Base-by-base conservation (phyloP, 2,113 vertebrate species). In the Irena cyanogastra region DNA sequence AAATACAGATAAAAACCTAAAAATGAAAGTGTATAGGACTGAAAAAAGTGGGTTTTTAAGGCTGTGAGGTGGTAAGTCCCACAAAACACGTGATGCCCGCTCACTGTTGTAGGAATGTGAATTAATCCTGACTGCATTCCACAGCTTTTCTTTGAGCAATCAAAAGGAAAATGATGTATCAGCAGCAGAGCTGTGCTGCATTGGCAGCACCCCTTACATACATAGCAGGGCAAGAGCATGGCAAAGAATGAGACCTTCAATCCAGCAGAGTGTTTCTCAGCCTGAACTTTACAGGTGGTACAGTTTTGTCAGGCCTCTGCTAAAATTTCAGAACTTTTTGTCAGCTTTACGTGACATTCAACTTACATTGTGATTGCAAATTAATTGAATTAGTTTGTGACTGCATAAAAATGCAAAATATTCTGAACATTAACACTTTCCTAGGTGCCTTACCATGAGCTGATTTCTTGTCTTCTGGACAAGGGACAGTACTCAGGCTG, bases 91-190 rank as follows among this genome's bases (percentile, higher is more conserved):
- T 64, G 28, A 33, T 89, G 61, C 28, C 71, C 28, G 6, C 60
- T 84, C 70, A 53, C 11, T 2, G 1, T 54, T 94, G 45, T 57
- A 54, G n/a, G 65, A 87, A 94, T 63, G 24, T 64, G 93, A 76
- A 30, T 45, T 70, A 79, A 70, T 92, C 23, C 41, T 82, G 31
- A 42, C 85, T 92, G 45, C 66, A 69, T 93, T 90, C 41, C 50
- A 27, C 78, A 64, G 59, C 74, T 65, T 69, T 81, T 93, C 79
- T 94, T 91, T 86, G 68, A 96, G 86, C 77, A 89, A 80, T 95
- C 91, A 89, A 64, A 95, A 88, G n/a, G 27, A 95, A 96, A 96
- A 89, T 70, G 53, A 78, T 93, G 11, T 61, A 64, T 94, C 79
- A 83, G 60, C 84, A 94, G 72, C 83, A 92, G 82, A 88, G 37